phyloP scores from a whole-genome alignment of 2,113 vertebrate genomes.

The Calidris pygmaea region DNA sequence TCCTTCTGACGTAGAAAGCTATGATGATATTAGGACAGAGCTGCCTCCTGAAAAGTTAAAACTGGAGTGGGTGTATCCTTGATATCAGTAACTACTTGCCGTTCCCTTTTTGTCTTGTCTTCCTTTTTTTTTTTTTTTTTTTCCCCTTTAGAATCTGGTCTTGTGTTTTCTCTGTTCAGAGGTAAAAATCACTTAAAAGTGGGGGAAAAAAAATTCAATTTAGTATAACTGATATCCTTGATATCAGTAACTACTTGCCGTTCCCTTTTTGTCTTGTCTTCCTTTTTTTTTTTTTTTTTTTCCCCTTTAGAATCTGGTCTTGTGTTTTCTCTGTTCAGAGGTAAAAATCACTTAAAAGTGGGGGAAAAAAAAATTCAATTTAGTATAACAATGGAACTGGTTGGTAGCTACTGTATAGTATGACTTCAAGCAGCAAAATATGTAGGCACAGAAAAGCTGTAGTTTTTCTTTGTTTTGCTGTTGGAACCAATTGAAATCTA shows the following conservation, averaged over 20 bases:
- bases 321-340: neutral
- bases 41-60: conserved; percentile 93
- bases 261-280: neutral
- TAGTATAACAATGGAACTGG: neutral
- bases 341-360: neutral
- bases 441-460: neutral
- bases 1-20: conserved; percentile 92
- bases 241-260: neutral
- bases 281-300: neutral
- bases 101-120: neutral
- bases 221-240: conserved; percentile 96
- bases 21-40: conserved; percentile 90
- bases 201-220: neutral
- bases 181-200: neutral
- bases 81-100: neutral
- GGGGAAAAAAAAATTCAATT: neutral
- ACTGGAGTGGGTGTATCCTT: conserved; percentile 99
- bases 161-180: neutral
- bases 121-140: neutral
- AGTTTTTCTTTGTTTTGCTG: neutral
- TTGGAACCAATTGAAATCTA: neutral
- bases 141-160: neutral
- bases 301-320: neutral
- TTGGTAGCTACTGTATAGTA: neutral
- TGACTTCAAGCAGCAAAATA: neutral